Conservation (phyloP, 2,113 vertebrate genomes). For the Mastomys coucha region DNA sequence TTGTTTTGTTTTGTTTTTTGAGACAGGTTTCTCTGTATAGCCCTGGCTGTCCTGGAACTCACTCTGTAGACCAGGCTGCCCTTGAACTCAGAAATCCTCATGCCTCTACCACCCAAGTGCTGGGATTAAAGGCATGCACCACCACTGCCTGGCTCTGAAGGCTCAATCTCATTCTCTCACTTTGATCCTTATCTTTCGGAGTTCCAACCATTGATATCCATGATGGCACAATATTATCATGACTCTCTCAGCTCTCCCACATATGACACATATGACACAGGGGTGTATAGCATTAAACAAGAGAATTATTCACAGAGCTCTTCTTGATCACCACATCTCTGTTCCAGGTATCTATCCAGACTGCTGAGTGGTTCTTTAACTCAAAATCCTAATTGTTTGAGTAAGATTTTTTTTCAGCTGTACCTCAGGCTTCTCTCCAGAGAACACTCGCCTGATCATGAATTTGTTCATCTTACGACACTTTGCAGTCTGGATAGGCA, state of each 20-base stretch:
- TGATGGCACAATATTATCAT: neutral
- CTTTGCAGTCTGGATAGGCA: neutral
- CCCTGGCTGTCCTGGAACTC: too few relatives aligned
- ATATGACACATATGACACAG: neutral
- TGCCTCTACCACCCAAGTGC: too few relatives aligned
- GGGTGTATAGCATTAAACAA: neutral
- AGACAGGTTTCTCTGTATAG: too few relatives aligned
- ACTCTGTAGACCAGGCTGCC: too few relatives aligned
- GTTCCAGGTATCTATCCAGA: neutral
- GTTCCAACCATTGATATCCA: neutral
- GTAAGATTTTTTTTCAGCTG: neutral
- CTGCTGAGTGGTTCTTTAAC: neutral
- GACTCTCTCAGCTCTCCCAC: neutral
- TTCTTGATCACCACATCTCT: neutral
- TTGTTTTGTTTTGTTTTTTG: too few relatives aligned
- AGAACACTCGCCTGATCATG: neutral
- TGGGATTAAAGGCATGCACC: too few relatives aligned
- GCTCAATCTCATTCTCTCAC: neutral
- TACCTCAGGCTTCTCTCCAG: neutral
- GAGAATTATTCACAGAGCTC: neutral
- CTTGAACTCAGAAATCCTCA: too few relatives aligned
- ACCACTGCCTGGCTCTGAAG: too few relatives aligned
- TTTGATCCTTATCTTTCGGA: neutral
- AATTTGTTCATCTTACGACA: neutral
- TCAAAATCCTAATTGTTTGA: neutral